Base-by-base conservation (phyloP, 2,797 vertebrate species). In the Tiaroga cobitis region DNA sequence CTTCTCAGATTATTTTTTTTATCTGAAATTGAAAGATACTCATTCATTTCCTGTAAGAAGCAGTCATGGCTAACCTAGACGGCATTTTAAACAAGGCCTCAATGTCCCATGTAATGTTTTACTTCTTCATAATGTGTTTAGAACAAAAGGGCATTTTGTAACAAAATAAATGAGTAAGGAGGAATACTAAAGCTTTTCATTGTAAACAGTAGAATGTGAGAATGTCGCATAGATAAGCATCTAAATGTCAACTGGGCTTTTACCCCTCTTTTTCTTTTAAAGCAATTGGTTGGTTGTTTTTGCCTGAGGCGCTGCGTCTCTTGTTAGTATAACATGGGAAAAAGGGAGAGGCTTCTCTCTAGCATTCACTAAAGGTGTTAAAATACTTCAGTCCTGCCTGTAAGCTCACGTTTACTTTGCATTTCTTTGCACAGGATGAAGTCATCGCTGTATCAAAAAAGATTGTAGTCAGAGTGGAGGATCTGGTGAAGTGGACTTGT, bases 371-470 rank as follows among this genome's bases (percentile, higher is more conserved):
- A n/a, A 41, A 46, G 43, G 73, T 80, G 86, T 84, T 54, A 21
- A 80, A 76, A 61, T 67, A 43, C 24, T 51, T 59, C 34, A 68
- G 51, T 56, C 10, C 19, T 21, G 29, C 34, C 16, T 80, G 56
- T 59, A 74, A 75, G 34, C 59, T 65, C 41, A 49, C 4, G 43
- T 79, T 61, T 84, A 32, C 29, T 21, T 24, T 88, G 19, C 43
- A 29, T 61, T 67, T 84, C 26, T 84, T 8, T 41, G 7, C 63
- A 9, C 88, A 96, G 96, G 96, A 96, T 86, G 96, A 96, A 86
- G 94, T 96, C 37, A 84, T 96, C 70, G 95, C 95, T 0, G 94
- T 95, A 78, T 95, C 94, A 24, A 95, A 94, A 90, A 96, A 95
- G 90, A 92, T 96, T 80, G 95, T 96, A 78, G 83, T 96, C 65